phyloP scores from a whole-genome alignment of 2,113 vertebrate species.

The Etheostoma cragini region DNA sequence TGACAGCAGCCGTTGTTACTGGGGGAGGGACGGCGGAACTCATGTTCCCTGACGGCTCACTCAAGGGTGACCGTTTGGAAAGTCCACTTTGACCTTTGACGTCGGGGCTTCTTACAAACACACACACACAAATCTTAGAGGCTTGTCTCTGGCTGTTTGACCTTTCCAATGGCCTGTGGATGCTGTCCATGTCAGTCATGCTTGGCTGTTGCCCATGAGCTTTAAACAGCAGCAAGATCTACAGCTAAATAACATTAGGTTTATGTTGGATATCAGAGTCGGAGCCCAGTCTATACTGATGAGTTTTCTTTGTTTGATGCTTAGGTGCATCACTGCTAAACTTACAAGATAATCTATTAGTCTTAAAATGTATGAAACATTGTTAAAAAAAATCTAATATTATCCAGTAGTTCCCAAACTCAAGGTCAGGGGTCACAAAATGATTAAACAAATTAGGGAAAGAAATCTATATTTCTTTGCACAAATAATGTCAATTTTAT shows the following conservation, averaged over 20 bases:
- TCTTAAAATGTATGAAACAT: background rate
- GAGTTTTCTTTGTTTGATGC: background rate
- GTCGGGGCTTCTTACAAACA: background rate
- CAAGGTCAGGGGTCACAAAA: background rate
- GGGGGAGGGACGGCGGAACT: conserved; percentile 41
- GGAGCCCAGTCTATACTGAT: background rate
- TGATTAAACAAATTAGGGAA: background rate
- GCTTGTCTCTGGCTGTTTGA: conserved; percentile 51
- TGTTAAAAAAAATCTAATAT: background rate
- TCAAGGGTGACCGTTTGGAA: conserved; percentile 71
- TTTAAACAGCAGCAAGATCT: background rate
- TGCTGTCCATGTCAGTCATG: conserved; percentile 61
- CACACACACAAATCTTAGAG: conserved; percentile 15
- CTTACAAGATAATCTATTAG: background rate
- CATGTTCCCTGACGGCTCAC: conserved; percentile 60
- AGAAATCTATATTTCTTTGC: background rate
- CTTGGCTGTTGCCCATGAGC: background rate
- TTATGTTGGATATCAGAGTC: background rate
- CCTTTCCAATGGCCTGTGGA: conserved; percentile 50
- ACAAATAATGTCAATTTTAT: no score
- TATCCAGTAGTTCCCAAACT: background rate
- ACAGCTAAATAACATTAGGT: background rate
- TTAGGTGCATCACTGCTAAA: background rate
- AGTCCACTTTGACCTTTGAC: conserved; percentile 70
- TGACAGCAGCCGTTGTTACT: conserved; percentile 67